A percentile compares a stretch with the other conserved stretches of the same genome.
Evolutionary conservation across 2,888 invertebrate species (phyloP).

Genomic region (Chaetogeoica ovagalla): DNA sequence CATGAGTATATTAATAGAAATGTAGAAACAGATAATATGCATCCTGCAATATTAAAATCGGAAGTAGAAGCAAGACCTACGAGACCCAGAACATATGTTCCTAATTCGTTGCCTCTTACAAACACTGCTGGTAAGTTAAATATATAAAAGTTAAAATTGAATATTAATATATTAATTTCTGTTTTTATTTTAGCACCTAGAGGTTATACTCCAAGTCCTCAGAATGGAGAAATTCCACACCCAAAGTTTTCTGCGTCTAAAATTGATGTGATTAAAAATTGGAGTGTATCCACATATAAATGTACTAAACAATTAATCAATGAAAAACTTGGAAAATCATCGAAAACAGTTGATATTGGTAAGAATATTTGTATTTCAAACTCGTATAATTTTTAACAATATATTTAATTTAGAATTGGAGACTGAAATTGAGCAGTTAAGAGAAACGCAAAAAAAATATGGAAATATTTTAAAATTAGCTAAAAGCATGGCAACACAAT

Average conservation of each 20-base stretch:
- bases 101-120: slow-evolving; percentile 71
- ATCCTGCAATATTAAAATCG: slow-evolving; percentile 46
- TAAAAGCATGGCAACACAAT: slow-evolving; percentile 82
- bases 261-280: slow-evolving; percentile 89
- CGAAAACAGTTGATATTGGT: slow-evolving; percentile 86
- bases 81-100: slow-evolving; percentile 57
- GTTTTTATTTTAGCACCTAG: slow-evolving; percentile 26
- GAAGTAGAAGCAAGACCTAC: slow-evolving; percentile 44
- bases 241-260: slow-evolving; percentile 64
- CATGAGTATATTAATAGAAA: slow-evolving; percentile 47
- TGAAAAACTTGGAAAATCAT: slow-evolving; percentile 93
- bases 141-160: slow-evolving; percentile 8
- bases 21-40: slow-evolving; percentile 48
- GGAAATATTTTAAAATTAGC: slow-evolving; percentile 83
- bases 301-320: slow-evolving; percentile 96
- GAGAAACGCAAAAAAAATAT: slow-evolving; percentile 94
- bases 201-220: slow-evolving; percentile 59
- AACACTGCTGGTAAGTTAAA: slow-evolving; percentile 64
- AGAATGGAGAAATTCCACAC: slow-evolving; percentile 64
- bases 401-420: slow-evolving; percentile 73
- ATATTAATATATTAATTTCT: background rate
- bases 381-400: background rate
- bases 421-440: slow-evolving; percentile 85
- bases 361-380: slow-evolving; percentile 54
- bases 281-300: slow-evolving; percentile 98